phyloP scores from a whole-genome alignment of 2,113 vertebrate genomes.

The Sylvilagus bachmani region DNA sequence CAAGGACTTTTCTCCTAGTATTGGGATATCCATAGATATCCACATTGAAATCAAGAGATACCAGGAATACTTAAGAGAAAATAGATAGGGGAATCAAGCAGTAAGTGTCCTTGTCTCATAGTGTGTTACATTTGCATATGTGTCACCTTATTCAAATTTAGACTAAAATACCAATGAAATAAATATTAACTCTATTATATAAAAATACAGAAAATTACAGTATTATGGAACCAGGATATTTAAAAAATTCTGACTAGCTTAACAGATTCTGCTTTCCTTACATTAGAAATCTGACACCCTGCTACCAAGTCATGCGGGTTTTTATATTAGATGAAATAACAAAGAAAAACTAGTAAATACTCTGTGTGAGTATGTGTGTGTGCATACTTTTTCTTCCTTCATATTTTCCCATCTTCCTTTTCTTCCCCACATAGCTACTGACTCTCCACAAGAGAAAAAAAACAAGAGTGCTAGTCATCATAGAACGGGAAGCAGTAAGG shows the following conservation, averaged over 20 bases:
- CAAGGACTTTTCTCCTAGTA: background rate
- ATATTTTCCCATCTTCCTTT: background rate
- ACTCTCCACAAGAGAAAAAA: background rate
- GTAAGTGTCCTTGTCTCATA: background rate
- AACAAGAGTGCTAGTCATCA: background rate
- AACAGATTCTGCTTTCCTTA: slow-evolving; percentile 7
- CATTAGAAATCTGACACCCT: background rate
- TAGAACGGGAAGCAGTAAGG: background rate
- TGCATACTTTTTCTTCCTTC: background rate
- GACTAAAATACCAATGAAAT: background rate
- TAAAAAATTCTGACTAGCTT: background rate
- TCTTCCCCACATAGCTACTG: background rate
- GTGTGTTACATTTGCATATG: background rate
- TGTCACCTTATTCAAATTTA: background rate
- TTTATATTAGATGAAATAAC: background rate
- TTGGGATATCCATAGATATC: background rate
- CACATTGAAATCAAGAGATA: background rate
- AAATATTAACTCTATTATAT: background rate
- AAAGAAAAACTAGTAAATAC: background rate
- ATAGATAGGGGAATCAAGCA: background rate
- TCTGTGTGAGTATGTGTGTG: too few relatives aligned
- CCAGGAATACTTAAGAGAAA: background rate
- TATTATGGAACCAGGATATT: background rate
- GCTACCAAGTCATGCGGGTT: background rate
- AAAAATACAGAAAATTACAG: slow-evolving; percentile 6